Percentiles rank a stretch among this genome's conserved stretches.
These are phyloP conservation scores for Sphenodon punctatus DNA, from an alignment of 2,797 vertebrate genomes.

Conservation along the genomic window DNA sequence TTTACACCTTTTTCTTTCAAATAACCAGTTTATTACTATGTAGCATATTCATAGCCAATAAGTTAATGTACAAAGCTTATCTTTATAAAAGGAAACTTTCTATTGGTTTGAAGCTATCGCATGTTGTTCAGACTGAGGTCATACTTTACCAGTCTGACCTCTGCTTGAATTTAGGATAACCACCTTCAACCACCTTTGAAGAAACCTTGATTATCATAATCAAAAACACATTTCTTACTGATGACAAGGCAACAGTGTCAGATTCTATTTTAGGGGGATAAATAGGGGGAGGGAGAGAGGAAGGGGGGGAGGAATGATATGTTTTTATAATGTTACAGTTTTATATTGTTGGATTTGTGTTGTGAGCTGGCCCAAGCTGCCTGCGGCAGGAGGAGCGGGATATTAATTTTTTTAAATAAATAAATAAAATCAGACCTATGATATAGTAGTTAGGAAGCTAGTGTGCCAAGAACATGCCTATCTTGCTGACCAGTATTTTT, in stretches of 20 bases:
- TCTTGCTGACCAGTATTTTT: not conserved
- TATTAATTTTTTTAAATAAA: too few relatives aligned
- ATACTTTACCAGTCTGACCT: slow-evolving; percentile 49
- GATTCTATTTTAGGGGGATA: too few relatives aligned
- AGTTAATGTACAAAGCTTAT: not conserved
- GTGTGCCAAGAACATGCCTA: not conserved
- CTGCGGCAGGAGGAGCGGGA: too few relatives aligned
- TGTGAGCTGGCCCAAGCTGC: too few relatives aligned
- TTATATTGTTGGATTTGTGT: too few relatives aligned
- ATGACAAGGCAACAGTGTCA: slow-evolving; percentile 69
- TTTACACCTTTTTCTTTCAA: too few relatives aligned
- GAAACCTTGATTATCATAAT: slow-evolving; percentile 68
- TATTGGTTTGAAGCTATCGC: slow-evolving; percentile 23
- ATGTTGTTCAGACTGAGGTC: slow-evolving; percentile 41
- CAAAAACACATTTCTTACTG: slow-evolving; percentile 68
- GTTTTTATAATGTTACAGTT: too few relatives aligned
- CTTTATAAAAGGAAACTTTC: slow-evolving; percentile 10
- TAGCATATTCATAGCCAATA: not conserved
- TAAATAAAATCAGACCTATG: too few relatives aligned
- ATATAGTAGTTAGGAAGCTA: not conserved
- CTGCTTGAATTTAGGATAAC: slow-evolving; percentile 63
- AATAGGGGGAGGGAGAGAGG: too few relatives aligned
- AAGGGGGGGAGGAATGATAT: too few relatives aligned
- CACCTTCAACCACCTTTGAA: slow-evolving; percentile 69
- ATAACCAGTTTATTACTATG: not conserved